Conservation (phyloP, 1,140 invertebrate species). For the Drepana arcuata region DNA sequence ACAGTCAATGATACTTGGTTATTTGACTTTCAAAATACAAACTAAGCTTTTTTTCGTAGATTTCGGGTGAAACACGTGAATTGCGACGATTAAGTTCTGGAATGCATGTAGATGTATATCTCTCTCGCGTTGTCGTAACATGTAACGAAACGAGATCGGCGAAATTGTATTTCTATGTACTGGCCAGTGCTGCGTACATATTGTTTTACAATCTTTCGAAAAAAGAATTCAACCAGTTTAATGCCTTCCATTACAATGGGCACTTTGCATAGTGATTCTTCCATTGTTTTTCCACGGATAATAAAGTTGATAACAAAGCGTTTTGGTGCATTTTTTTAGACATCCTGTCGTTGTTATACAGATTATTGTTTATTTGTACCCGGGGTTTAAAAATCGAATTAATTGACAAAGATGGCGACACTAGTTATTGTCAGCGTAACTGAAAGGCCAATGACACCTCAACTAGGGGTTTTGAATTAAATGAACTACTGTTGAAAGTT, state of each 20-base stretch:
- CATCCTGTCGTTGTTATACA: slow-evolving; percentile 37
- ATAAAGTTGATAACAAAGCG: slow-evolving; percentile 27
- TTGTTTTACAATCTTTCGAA: slow-evolving; percentile 25
- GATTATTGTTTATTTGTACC: too few species aligned
- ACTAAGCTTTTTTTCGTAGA: too few species aligned
- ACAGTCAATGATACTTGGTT: too few species aligned
- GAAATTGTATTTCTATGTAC: slow-evolving; percentile 28
- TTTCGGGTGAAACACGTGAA: slow-evolving; percentile 31
- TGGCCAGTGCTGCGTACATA: slow-evolving; percentile 13
- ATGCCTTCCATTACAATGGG: slow-evolving; percentile 45
- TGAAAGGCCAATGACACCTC: too few species aligned
- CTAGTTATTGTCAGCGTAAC: too few species aligned
- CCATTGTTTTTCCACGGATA: slow-evolving; percentile 49
- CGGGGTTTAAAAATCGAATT: too few species aligned
- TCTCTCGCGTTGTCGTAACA: slow-evolving; percentile 43
- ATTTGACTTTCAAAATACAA: too few species aligned
- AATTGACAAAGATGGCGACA: slow-evolving; percentile 2
- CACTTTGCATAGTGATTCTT: slow-evolving; percentile 38
- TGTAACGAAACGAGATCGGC: slow-evolving; percentile 46
- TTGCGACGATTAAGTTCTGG: slow-evolving; percentile 24
- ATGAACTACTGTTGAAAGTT: too few species aligned
- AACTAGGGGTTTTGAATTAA: too few species aligned
- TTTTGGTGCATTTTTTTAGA: slow-evolving; percentile 31
- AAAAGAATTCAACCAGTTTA: slow-evolving; percentile 21
- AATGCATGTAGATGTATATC: slow-evolving; percentile 38